Conservation (phyloP, 2,797 vertebrate genomes). For the Novumbra hubbsi region DNA sequence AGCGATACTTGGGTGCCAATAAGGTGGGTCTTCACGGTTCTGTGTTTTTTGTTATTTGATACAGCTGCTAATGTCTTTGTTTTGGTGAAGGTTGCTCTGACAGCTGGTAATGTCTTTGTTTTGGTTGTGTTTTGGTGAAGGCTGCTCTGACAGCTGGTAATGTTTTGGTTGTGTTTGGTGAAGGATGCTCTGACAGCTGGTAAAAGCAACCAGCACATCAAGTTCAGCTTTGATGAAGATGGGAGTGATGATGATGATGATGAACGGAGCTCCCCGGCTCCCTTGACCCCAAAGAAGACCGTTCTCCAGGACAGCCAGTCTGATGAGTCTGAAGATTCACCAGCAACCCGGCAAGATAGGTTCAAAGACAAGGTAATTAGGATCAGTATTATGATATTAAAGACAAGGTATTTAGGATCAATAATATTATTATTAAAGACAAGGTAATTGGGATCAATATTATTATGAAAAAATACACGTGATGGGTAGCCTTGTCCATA, state of each 20-base stretch:
- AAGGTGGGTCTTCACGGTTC: too few relatives aligned
- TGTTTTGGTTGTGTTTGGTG: slow-evolving; percentile 67
- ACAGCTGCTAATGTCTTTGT: too few relatives aligned
- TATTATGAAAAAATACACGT: background rate
- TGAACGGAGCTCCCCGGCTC: slow-evolving; percentile 10
- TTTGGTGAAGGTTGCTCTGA: too few relatives aligned
- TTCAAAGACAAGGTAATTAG: slow-evolving; percentile 43
- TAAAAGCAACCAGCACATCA: slow-evolving; percentile 82
- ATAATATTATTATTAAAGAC: background rate
- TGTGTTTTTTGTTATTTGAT: too few relatives aligned
- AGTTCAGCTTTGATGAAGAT: slow-evolving; percentile 84
- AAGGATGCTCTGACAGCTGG: slow-evolving; percentile 20
- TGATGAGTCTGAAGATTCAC: background rate
- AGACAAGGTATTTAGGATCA: background rate
- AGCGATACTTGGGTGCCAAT: too few relatives aligned
- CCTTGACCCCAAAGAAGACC: background rate
- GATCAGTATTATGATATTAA: too few relatives aligned
- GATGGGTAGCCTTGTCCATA: background rate
- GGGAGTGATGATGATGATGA: slow-evolving; percentile 59
- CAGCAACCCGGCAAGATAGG: slow-evolving; percentile 7
- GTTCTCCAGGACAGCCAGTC: slow-evolving; percentile 26
- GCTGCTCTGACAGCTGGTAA: too few relatives aligned
- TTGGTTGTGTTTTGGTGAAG: too few relatives aligned
- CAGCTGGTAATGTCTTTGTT: too few relatives aligned
- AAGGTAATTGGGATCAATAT: background rate